Conservation (phyloP, 2,797 vertebrate genomes). For the Muscicapa comitata region DNA sequence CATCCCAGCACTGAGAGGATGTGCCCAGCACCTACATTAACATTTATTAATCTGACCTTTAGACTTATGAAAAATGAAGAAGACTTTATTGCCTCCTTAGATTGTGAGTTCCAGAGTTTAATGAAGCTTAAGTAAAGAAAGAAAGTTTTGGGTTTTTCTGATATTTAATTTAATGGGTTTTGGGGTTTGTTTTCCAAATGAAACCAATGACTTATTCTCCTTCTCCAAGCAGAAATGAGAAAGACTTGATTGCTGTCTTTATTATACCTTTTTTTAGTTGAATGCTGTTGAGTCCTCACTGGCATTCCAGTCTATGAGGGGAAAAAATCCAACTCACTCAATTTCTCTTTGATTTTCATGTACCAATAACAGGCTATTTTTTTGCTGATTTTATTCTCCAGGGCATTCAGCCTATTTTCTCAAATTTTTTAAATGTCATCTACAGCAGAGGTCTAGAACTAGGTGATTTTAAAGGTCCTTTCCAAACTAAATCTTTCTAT, state of each 20-base stretch:
- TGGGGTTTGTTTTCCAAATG: not conserved
- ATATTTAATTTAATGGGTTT: not conserved
- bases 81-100: not conserved
- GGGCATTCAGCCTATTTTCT: not conserved
- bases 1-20: not conserved
- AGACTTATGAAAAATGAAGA: not conserved
- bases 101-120: not conserved
- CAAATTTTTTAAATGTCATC: accelerated
- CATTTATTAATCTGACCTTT: not conserved
- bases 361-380: not conserved
- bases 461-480: not conserved
- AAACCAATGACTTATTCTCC: not conserved
- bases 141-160: not conserved
- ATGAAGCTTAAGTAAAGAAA: not conserved
- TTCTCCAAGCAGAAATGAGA: not conserved
- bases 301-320: not conserved
- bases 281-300: not conserved
- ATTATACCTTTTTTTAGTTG: not conserved
- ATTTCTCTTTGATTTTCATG: not conserved
- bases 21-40: not conserved
- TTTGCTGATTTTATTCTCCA: not conserved
- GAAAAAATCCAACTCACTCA: not conserved
- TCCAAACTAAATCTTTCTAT: not conserved
- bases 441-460: accelerated
- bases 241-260: not conserved